A percentile compares a stretch with the other conserved stretches of the same genome.
Conservation (phyloP, 2,797 vertebrate genomes). For the Gymnoscopelus microlampas region DNA sequence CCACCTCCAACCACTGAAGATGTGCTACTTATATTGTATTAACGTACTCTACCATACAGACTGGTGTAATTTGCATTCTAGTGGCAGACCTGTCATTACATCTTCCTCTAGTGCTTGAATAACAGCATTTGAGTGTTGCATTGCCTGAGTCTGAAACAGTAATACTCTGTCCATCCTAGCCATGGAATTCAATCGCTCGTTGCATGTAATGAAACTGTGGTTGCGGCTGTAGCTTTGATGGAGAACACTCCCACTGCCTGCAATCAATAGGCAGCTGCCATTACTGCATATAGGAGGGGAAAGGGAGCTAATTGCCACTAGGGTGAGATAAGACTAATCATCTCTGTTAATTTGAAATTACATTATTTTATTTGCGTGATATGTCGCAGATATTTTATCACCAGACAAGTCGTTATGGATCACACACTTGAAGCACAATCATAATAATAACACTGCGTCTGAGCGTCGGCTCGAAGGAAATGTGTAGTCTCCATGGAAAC, state of each 20-base stretch:
- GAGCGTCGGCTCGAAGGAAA: conserved; percentile 6
- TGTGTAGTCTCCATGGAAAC: conserved; percentile 64
- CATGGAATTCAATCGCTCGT: not conserved
- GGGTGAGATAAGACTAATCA: conserved; percentile 2
- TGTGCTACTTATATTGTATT: too few relatives aligned
- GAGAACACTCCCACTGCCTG: not conserved
- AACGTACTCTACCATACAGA: too few relatives aligned
- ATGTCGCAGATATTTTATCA: too few relatives aligned
- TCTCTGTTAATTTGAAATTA: too few relatives aligned
- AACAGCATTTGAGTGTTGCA: too few relatives aligned
- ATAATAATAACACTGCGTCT: not conserved
- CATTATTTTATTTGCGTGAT: too few relatives aligned
- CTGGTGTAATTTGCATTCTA: too few relatives aligned
- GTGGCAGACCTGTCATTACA: too few relatives aligned
- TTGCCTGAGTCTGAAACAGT: too few relatives aligned
- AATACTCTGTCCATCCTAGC: not conserved
- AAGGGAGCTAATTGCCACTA: not conserved
- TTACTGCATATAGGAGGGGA: not conserved
- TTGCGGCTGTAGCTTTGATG: not conserved
- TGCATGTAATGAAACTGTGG: conserved; percentile 1
- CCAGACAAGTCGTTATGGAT: conserved; percentile 11
- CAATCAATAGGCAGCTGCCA: conserved; percentile 2
- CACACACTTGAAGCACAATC: conserved; percentile 9
- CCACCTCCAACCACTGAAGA: too few relatives aligned
- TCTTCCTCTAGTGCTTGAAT: too few relatives aligned